Evolutionary conservation across 1,140 invertebrate species (phyloP), one percentile per base, ranked within the genome.

Genomic region (Drosophila pseudoananassae): DNA sequence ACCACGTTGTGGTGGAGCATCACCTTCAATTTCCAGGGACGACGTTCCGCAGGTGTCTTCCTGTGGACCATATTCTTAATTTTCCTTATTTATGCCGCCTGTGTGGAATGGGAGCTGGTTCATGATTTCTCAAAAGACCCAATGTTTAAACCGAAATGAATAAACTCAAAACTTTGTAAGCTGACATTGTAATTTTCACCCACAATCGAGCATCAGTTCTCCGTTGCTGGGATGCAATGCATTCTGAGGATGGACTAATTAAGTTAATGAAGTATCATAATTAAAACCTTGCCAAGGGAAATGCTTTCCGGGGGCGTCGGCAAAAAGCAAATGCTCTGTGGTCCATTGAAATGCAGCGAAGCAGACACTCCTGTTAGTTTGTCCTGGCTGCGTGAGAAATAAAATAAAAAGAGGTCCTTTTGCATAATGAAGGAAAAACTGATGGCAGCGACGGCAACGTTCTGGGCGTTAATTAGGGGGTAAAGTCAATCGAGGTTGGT

Each of bases 201-300:
- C 50, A 36, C 29, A 33, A 63, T 15, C 31, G 9, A 31, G 17
- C 31, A 15, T 3, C 20, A 29, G 27, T n/a, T 5, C 23, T 31
- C n/a, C 8, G 6, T 8, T 45, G 7, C 15, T 17, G 5, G 43
- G 3, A 46, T 20, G 43, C 3, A 9, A 10, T 10, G 15, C 43
- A 46, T 36, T 38, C 31, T 36, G 14, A 17, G 25, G 25, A 12
- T 36, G 51, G 60, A 83, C 59, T 75, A 83, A 83, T 83, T 83
- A 75, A 63, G 64, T 56, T 75, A 75, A 83, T 83, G 58, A 83
- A 83, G 79, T 83, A 83, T 83, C 65, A 78, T 82, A 70, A 71
- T 76, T 83, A 78, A 72, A 80, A 57, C 57, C 65, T 52, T 46
- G 45, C 49, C 49, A 47, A 49, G 54, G 63, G 58, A 76, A 81